Evolutionary conservation across 2,888 invertebrate genomes (phyloP), one percentile per base, ranked within the genome.

Genomic region (Eristalinus sepulchralis): DNA sequence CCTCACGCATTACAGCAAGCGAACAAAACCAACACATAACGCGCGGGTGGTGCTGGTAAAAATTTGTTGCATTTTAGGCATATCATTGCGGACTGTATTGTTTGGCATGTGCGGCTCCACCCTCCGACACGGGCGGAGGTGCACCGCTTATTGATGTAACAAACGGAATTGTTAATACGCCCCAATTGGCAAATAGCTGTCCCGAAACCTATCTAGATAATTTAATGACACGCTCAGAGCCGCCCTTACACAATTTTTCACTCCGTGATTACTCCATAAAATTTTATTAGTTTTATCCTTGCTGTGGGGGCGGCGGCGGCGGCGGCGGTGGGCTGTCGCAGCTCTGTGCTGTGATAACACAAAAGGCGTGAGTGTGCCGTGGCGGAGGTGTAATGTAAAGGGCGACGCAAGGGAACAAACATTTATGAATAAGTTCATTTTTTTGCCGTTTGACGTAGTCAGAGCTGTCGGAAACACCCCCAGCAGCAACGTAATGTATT

Each of bases 61-160:
- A 79, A 62, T 67, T 55, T 53, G 39, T 33, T 36, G 76, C 66
- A 80, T 80, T 62, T 67, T 62, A n/a, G 55, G 39, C 55, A 62
- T 63, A 63, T 77, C 60, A 60, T 53, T 72, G 66, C 33, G 66
- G 68, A 9, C 62, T 79, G 68, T 72, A 67, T 84, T 75, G 36
- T 59, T 68, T 68, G 67, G n/a, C 10, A 31, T 62, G 22, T 55
- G n/a, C 27, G 55, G 63, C 3, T 20, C 6, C 39, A 24, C 4
- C 10, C 24, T 31, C 20, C 0, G 13, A 17, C 39, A 47, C 13
- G 33, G n/a, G 22, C 17, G 36, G 36, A 11, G 17, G 39, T 72
- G 63, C 57, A 55, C n/a, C 31, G 59, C 78, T 77, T 85, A 85
- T 83, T 75, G 86, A 83, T 86, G 75, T 83, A 75, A 86, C 86